Conservation (phyloP, 1,140 invertebrate genomes). For the Phymorhynchus buccinoides region DNA sequence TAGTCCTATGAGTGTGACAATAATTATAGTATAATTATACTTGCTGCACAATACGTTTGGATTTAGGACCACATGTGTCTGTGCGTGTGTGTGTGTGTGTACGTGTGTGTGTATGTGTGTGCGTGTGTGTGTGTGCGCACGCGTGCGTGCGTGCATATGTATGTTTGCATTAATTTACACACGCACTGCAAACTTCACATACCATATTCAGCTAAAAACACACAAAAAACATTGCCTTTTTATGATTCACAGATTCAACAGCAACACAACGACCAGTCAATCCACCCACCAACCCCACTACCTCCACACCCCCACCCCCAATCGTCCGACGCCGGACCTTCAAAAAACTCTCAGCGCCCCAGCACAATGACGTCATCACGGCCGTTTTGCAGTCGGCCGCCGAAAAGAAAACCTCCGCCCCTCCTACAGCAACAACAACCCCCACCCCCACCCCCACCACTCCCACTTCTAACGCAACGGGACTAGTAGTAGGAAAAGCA, state of each 20-base stretch:
- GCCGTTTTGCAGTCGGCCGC: conserved; percentile 35
- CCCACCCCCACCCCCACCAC: too few relatives aligned
- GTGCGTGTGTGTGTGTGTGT: background rate
- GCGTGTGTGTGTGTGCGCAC: background rate
- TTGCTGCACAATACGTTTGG: too few relatives aligned
- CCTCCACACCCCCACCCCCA: background rate
- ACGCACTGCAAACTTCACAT: too few relatives aligned
- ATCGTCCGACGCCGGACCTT: conserved; percentile 25
- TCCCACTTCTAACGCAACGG: background rate
- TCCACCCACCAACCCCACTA: background rate
- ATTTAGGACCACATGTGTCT: background rate
- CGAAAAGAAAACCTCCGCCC: background rate
- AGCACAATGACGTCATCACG: conserved; percentile 40
- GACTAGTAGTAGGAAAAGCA: background rate
- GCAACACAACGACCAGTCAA: background rate
- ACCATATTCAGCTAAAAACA: too few relatives aligned
- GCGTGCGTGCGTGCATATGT: too few relatives aligned
- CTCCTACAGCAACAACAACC: too few relatives aligned
- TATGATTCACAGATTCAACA: background rate
- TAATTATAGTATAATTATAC: too few relatives aligned
- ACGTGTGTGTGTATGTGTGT: background rate
- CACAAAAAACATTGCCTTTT: too few relatives aligned
- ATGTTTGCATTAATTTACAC: background rate
- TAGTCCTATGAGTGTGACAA: too few relatives aligned
- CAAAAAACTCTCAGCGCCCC: conserved; percentile 46